Conservation (phyloP, 2,797 vertebrate species). For the Sphenopsis melanotis region DNA sequence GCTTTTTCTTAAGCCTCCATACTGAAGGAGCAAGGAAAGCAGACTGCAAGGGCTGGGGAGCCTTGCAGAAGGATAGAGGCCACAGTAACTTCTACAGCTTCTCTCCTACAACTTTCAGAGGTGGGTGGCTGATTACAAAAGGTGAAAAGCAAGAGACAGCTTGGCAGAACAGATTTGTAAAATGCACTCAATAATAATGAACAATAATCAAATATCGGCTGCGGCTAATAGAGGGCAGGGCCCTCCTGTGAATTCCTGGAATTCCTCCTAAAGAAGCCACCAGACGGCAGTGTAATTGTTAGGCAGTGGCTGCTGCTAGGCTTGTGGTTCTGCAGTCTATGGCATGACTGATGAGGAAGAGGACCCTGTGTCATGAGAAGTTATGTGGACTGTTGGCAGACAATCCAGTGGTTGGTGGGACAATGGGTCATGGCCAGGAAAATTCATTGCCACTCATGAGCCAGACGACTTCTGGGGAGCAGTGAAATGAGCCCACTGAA, state of each 20-base stretch:
- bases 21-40: not conserved
- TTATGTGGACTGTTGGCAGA: not conserved
- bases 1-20: not conserved
- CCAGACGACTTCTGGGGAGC: slow-evolving; percentile 73
- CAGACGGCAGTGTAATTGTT: not conserved
- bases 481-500: slow-evolving; percentile 81
- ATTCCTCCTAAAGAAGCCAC: not conserved
- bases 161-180: not conserved
- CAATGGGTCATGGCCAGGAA: slow-evolving; percentile 79
- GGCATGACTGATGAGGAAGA: not conserved
- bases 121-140: not conserved
- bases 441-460: slow-evolving; percentile 73
- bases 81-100: not conserved
- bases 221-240: not conserved
- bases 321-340: not conserved
- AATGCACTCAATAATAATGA: not conserved
- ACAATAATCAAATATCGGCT: not conserved
- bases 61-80: not conserved
- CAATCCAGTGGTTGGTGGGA: slow-evolving; percentile 68
- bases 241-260: not conserved
- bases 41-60: not conserved
- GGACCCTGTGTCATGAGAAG: not conserved
- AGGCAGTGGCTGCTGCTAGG: not conserved
- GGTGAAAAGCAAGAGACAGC: not conserved
- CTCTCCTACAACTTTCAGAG: not conserved